Evolutionary conservation across 2,888 invertebrate genomes (phyloP).

Genomic region (Leptura quadrifasciata): DNA sequence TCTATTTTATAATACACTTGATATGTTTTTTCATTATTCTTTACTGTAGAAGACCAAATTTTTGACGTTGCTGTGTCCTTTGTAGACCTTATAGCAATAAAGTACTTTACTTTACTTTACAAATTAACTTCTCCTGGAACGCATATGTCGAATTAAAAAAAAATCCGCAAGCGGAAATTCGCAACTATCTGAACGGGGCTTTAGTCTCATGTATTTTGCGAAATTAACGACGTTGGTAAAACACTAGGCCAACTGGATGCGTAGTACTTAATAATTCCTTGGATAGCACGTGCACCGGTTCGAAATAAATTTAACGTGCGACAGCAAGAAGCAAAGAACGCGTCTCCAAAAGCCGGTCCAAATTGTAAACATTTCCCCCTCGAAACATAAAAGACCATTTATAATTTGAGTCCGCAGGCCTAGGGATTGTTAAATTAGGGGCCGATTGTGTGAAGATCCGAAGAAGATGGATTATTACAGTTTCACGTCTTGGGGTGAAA

Average conservation of each 20-base stretch:
- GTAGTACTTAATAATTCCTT: not conserved
- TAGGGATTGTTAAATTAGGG: slow-evolving; percentile 15
- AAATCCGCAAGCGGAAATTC: too few species aligned
- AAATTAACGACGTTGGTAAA: not conserved
- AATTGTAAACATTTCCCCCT: slow-evolving; percentile 7
- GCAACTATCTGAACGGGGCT: too few species aligned
- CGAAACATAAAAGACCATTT: not conserved
- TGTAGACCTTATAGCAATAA: too few species aligned
- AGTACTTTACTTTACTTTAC: too few species aligned
- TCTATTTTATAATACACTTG: too few species aligned
- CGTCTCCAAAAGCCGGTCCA: slow-evolving; percentile 3
- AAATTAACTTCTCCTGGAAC: too few species aligned
- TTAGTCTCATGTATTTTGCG: not conserved
- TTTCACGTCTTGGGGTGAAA: slow-evolving; percentile 21
- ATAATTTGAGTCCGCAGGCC: slow-evolving; percentile 10
- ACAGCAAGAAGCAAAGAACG: not conserved
- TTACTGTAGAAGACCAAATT: too few species aligned
- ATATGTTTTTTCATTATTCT: too few species aligned
- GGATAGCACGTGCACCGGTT: not conserved
- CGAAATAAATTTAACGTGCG: not conserved
- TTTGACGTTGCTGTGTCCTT: too few species aligned
- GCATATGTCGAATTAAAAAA: too few species aligned
- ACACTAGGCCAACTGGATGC: not conserved
- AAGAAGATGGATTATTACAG: slow-evolving; percentile 24
- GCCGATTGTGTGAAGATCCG: slow-evolving; percentile 10